These are phyloP conservation scores for Cherax destructor DNA, from an alignment of 1,140 invertebrate species.

Conservation along the genomic window DNA sequence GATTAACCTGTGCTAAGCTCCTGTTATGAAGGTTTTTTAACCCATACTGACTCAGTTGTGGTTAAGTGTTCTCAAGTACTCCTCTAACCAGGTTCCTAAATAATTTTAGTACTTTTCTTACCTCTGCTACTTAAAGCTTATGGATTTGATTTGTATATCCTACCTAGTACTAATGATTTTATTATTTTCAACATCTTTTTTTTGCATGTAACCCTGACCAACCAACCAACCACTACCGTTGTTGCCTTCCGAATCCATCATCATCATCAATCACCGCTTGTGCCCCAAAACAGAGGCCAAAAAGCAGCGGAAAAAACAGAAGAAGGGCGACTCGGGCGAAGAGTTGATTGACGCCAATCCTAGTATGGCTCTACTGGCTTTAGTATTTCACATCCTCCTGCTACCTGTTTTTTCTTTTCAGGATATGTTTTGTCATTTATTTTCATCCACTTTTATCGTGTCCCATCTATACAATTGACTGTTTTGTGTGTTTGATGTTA, in stretches of 20 bases:
- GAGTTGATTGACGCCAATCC: conserved; percentile 69
- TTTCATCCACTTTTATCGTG: conserved; percentile 61
- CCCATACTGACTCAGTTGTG: conserved; percentile 49
- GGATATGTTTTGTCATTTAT: conserved; percentile 51
- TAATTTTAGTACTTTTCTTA: conserved; percentile 59
- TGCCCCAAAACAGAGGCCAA: conserved; percentile 85
- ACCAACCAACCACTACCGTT: conserved; percentile 69
- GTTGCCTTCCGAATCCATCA: conserved; percentile 57
- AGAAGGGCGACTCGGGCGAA: conserved; percentile 73
- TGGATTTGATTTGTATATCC: conserved; percentile 66
- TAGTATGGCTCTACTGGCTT: conserved; percentile 66
- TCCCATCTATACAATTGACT: conserved; percentile 32
- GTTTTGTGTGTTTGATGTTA: conserved; percentile 38
- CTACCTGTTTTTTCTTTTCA: conserved; percentile 59
- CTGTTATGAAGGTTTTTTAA: conserved; percentile 31
- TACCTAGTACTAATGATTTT: conserved; percentile 63
- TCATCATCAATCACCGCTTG: conserved; percentile 72
- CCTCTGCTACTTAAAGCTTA: conserved; percentile 65
- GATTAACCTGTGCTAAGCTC: not conserved
- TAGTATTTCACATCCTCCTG: conserved; percentile 59
- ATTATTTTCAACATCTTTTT: conserved; percentile 73
- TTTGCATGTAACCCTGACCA: conserved; percentile 70
- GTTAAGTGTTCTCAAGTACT: conserved; percentile 54
- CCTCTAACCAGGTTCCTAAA: conserved; percentile 51
- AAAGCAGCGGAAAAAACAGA: conserved; percentile 93